A percentile compares a stretch with the other conserved stretches of the same genome.
Evolutionary conservation across 2,888 invertebrate species (phyloP).

Genomic region (Microctonus brassicae): DNA sequence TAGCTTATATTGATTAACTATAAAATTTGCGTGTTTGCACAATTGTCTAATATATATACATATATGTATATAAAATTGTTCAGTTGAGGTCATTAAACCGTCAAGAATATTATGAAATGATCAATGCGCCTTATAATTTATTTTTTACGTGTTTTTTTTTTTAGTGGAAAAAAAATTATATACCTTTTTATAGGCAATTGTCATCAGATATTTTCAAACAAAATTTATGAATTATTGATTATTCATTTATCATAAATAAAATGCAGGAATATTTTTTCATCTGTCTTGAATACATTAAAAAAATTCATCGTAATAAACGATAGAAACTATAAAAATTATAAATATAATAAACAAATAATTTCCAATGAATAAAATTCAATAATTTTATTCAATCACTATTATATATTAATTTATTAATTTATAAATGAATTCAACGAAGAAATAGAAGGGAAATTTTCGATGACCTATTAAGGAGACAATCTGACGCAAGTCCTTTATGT

Average conservation of each 20-base stretch:
- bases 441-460: background rate
- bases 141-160: background rate
- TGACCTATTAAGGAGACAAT: constrained; percentile 11
- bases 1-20: constrained; percentile 17
- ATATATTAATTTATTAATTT: too few relatives aligned
- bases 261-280: background rate
- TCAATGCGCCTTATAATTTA: background rate
- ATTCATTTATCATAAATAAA: background rate
- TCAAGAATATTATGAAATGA: background rate
- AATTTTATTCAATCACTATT: too few relatives aligned
- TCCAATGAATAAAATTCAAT: too few relatives aligned
- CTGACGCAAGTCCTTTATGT: constrained; percentile 1
- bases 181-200: background rate
- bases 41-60: background rate
- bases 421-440: background rate
- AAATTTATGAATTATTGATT: background rate
- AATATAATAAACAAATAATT: background rate
- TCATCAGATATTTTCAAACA: background rate
- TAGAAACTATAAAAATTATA: background rate
- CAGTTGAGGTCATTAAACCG: constrained; percentile 19
- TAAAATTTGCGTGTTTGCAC: constrained; percentile 25
- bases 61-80: background rate
- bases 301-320: background rate
- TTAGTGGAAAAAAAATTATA: constrained; percentile 8
- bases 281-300: background rate